Base-by-base conservation (phyloP, 2,888 invertebrate genomes). In the Pseudanteris insignis region DNA sequence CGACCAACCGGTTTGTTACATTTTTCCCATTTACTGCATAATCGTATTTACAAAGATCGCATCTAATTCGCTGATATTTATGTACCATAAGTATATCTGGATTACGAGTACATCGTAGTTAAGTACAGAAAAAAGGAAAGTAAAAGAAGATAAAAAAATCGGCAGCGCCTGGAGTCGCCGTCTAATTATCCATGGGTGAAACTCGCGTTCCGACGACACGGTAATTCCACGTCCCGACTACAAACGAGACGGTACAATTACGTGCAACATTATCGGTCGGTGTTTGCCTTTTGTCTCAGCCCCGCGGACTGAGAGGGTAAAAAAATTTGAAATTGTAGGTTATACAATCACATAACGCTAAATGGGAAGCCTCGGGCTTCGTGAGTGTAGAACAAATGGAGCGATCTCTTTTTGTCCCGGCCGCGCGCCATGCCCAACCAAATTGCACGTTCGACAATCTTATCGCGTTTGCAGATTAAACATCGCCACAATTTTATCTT, bases 171-270 rank as follows among this genome's bases (percentile, higher is more conserved):
- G 3, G 37, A 12, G 24, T 25, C 34, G n/a, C n/a, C n/a, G n/a
- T n/a, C n/a, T n/a, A n/a, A n/a, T n/a, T n/a, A n/a, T n/a, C n/a
- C n/a, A n/a, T n/a, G n/a, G n/a, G n/a, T n/a, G n/a, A n/a, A n/a
- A n/a, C 21, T 7, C 28, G 26, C 11, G 21, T 14, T 29, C 11
- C 32, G 7, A 26, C 26, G 18, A 32, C 29, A 43, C 37, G 36
- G 43, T 48, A 24, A 58, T 58, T 41, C 24, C 36, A 14, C 18
- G 33, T 41, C 6, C 9, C 38, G 50, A 46, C 47, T 44, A 57
- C 48, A 58, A 58, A 58, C 36, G 43, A 57, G 41, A 44, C 44
- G 28, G 33, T 26, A 50, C 44, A 50, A 58, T 58, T 57, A 57
- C 29, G 40, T 18, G 29, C 21, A 28, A 26, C 44, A 32, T 37